Conservation (phyloP, 2,113 vertebrate species). For the Perca fluviatilis region DNA sequence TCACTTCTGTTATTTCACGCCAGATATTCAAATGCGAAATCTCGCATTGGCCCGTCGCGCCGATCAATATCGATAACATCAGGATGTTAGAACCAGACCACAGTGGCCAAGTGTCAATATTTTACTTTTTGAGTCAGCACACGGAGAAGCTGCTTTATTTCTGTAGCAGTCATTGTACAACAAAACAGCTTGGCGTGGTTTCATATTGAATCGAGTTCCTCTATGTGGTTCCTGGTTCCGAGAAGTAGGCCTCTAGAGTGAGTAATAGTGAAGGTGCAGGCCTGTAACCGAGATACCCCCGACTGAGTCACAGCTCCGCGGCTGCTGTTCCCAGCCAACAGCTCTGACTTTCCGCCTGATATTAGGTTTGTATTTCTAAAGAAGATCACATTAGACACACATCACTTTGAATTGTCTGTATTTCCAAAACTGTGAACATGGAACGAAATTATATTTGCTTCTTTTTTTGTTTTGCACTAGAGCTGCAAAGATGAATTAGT, state of each 20-base stretch:
- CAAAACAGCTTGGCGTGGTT: slow-evolving; percentile 75
- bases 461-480: no score
- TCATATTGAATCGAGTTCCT: slow-evolving; percentile 88
- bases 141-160: slow-evolving; percentile 49
- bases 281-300: slow-evolving; percentile 72
- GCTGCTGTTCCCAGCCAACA: slow-evolving; percentile 54
- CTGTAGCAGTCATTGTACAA: slow-evolving; percentile 56
- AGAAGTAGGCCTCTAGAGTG: slow-evolving; percentile 82
- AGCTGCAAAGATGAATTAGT: no score
- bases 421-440: neutral
- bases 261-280: slow-evolving; percentile 86
- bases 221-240: slow-evolving; percentile 83
- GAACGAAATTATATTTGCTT: neutral
- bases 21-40: slow-evolving; percentile 44
- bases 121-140: slow-evolving; percentile 66
- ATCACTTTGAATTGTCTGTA: neutral
- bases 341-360: slow-evolving; percentile 54
- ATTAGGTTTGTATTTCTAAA: neutral
- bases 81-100: slow-evolving; percentile 30
- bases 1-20: slow-evolving; percentile 10
- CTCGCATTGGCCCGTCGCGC: slow-evolving; percentile 9
- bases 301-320: slow-evolving; percentile 79
- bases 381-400: neutral
- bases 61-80: slow-evolving; percentile 32
- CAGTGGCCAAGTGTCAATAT: slow-evolving; percentile 43